These are phyloP conservation scores for Sycon ciliatum DNA, from an alignment of 37 sponge, comb jelly and placozoan species.

Conservation along the genomic window DNA sequence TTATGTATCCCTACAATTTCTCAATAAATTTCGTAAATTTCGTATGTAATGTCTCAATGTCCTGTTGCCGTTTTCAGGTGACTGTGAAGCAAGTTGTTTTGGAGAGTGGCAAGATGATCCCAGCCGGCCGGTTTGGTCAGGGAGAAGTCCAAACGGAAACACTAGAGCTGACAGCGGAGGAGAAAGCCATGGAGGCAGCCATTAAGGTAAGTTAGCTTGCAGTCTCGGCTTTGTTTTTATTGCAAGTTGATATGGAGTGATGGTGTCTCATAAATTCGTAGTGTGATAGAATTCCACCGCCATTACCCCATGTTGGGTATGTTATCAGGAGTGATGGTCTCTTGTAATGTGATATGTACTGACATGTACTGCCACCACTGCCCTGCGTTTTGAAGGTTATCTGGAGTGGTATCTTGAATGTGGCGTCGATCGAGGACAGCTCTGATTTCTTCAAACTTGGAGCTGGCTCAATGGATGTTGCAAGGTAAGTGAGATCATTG, in stretches of 20 bases:
- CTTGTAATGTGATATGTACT: too few relatives aligned
- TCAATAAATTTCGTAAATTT: too few relatives aligned
- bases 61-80: constrained; percentile 34
- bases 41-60: too few relatives aligned
- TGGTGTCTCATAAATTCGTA: too few relatives aligned
- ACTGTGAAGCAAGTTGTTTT: constrained; percentile 69
- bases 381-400: constrained; percentile 22
- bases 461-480: constrained; percentile 84
- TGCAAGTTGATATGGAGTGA: neutral
- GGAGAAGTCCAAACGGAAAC: constrained; percentile 43
- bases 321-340: too few relatives aligned
- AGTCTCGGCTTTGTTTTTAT: neutral
- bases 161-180: constrained; percentile 60
- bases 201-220: constrained; percentile 25
- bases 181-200: constrained; percentile 46
- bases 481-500: constrained; percentile 40
- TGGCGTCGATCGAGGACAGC: constrained; percentile 52
- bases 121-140: constrained; percentile 64
- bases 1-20: too few relatives aligned
- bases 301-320: too few relatives aligned
- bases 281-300: too few relatives aligned
- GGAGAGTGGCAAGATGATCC: constrained; percentile 71
- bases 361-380: too few relatives aligned
- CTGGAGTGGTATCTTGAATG: constrained; percentile 64
- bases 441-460: constrained; percentile 88